phyloP scores from a whole-genome alignment of 2,888 invertebrate genomes.

The Hypolimnas misippus region DNA sequence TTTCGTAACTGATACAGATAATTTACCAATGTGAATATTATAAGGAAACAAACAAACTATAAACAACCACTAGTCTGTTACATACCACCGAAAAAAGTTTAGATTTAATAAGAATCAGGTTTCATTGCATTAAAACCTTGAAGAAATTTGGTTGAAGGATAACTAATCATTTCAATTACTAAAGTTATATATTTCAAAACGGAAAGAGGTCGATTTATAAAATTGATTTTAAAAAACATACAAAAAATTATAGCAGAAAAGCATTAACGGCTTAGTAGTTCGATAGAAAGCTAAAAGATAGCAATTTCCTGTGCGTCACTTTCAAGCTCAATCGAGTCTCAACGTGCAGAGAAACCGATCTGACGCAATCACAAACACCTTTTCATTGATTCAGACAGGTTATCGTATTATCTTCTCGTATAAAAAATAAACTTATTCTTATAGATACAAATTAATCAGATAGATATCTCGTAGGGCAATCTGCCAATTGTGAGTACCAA shows the following conservation, averaged over 20 bases:
- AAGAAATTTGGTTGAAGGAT: no score
- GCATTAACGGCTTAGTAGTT: constrained; percentile 1
- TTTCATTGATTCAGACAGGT: constrained; percentile 33
- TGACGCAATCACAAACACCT: constrained; percentile 56
- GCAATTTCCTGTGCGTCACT: constrained; percentile 65
- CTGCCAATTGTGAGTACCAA: not conserved
- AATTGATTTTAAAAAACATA: no score
- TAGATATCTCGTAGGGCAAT: constrained; percentile 3
- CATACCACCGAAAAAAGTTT: no score
- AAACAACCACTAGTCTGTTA: no score
- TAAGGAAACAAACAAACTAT: no score
- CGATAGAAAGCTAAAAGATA: constrained; percentile 59
- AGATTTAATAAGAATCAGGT: no score
- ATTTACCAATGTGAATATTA: no score
- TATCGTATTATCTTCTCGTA: constrained; percentile 24
- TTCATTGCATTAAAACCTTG: no score
- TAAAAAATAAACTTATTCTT: not conserved
- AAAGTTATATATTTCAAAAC: constrained; percentile 10
- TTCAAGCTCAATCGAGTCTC: constrained; percentile 52
- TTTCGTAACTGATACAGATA: no score
- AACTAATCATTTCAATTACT: no score
- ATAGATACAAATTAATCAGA: not conserved
- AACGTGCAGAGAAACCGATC: constrained; percentile 54
- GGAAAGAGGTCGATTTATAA: not conserved
- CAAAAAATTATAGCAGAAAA: not conserved